These are phyloP conservation scores for Camelus bactrianus DNA, from an alignment of 2,113 vertebrate genomes.

Conservation along the genomic window DNA sequence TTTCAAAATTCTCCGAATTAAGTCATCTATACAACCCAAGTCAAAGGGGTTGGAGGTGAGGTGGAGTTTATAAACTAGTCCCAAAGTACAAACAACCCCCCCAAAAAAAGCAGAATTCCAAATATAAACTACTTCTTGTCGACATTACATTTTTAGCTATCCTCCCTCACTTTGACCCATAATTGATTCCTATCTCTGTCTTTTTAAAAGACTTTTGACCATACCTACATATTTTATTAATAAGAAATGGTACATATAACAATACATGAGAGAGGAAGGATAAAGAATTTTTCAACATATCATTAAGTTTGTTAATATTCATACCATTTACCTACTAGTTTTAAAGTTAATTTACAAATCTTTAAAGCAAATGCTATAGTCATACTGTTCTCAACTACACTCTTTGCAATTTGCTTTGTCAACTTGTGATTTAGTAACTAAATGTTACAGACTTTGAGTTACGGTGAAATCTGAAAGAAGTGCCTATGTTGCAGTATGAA, in stretches of 20 bases:
- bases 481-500: background rate
- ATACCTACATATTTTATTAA: slow-evolving; percentile 16
- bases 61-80: background rate
- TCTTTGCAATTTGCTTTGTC: background rate
- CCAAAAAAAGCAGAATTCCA: background rate
- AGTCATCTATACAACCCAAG: background rate
- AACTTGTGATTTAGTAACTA: background rate
- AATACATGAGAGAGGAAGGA: background rate
- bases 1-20: background rate
- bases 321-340: background rate
- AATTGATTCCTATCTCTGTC: background rate
- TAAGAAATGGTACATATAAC: background rate
- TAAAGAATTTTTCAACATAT: background rate
- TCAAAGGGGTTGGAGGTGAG: background rate
- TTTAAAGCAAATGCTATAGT: background rate
- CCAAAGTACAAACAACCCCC: background rate
- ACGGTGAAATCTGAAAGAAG: background rate
- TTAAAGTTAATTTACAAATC: slow-evolving; percentile 27
- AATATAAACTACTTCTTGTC: background rate
- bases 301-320: background rate
- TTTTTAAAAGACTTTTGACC: background rate
- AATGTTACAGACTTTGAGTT: background rate
- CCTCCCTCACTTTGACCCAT: background rate
- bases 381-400: background rate
- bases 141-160: background rate